Percentiles rank a stretch among this genome's conserved stretches.
These are phyloP conservation scores for Hirudinaria manillensis DNA, from an alignment of 2,888 invertebrate genomes.

Conservation along the genomic window DNA sequence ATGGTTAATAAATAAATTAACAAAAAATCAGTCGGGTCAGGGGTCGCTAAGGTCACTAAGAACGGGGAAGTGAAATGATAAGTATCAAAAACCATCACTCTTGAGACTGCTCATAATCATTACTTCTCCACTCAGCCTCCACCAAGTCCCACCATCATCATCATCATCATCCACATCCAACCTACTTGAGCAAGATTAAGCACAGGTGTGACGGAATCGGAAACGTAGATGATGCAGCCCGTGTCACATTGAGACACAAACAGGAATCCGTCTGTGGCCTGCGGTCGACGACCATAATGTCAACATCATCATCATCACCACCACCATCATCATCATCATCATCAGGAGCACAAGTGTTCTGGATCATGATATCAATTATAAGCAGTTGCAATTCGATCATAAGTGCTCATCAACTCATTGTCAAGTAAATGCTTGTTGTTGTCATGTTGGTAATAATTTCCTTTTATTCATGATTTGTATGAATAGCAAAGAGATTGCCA, in stretches of 20 bases:
- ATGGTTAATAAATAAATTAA: background rate
- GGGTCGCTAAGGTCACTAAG: no score
- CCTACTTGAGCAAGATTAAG: conserved; percentile 83
- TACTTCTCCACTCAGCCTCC: no score
- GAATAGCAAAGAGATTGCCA: no score
- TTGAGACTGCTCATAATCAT: no score
- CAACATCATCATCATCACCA: background rate
- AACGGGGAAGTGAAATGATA: no score
- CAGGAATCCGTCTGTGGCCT: conserved; percentile 94
- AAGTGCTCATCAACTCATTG: background rate
- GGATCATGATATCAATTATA: no score
- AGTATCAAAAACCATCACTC: no score
- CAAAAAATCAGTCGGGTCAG: background rate
- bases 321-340: background rate
- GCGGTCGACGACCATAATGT: conserved; percentile 27
- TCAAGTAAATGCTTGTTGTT: background rate
- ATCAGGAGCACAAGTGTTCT: no score
- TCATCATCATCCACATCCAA: no score
- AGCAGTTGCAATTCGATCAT: no score
- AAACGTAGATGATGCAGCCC: conserved; percentile 92
- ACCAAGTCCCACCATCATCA: background rate
- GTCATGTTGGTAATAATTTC: background rate
- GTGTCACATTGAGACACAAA: conserved; percentile 94
- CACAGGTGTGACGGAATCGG: conserved; percentile 95
- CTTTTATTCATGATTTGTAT: no score